Base-by-base conservation (phyloP, 2,888 invertebrate genomes). In the Trachelus stipa region DNA sequence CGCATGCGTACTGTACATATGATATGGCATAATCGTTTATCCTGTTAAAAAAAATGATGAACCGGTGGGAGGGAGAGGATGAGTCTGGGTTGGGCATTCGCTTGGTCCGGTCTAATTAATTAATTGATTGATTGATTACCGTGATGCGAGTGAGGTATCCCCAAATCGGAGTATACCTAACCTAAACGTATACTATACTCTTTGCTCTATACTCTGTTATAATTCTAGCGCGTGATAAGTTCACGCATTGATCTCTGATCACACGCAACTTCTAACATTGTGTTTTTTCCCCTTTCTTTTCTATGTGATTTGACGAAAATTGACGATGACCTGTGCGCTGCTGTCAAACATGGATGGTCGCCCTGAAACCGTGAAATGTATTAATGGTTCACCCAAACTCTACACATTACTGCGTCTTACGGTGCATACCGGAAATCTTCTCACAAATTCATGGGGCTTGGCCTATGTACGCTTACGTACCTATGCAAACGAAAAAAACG, bases 291-390 rank as follows among this genome's bases (percentile, higher is more conserved):
- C 90, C 88, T 91, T 91, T 91, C 90, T 91, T 91, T 92, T 92
- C 91, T 92, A 92, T 92, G 92, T 92, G 90, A 91, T 91, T 88
- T 91, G 90, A 91, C 90, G 91, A 90, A 91, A 91, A 91, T 91
- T 91, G 91, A 91, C 88, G 91, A 91, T 91, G 90, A 90, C 90
- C 91, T 90, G 88, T 78, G 75, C 89, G 91, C 91, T 91, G 91
- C 91, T 90, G 91, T 90, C 88, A 88, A 90, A 90, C 90, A 89
- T 90, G 91, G 91, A 91, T 91, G 90, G 86, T 90, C 91, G 84
- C 86, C 89, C 88, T 87, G 87, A 90, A 40, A 88, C 86, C 85
- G 84, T 89, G 84, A 88, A 87, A 88, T 87, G 81, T 87, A 87
- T 88, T 88, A 83, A 85, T 82, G 88, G 85, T 87, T 85, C 86